phyloP scores from a whole-genome alignment of 2,888 invertebrate genomes.

The Petrolisthes manimaculis region DNA sequence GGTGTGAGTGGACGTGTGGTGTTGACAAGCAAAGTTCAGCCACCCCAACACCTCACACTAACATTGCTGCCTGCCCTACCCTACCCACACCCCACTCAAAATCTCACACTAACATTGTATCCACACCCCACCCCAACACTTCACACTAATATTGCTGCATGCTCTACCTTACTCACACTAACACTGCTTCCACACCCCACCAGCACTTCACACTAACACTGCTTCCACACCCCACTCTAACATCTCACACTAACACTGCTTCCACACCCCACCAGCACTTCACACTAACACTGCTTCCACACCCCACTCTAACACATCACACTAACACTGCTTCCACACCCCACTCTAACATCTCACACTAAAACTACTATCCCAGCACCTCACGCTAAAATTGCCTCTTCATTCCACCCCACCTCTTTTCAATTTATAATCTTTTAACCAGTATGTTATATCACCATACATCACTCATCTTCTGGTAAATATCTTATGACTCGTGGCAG shows the following conservation, averaged over 20 bases:
- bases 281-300: background rate
- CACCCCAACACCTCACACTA: background rate
- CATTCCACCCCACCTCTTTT: too few relatives aligned
- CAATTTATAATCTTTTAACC: too few relatives aligned
- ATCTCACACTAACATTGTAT: too few relatives aligned
- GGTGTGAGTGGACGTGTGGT: too few relatives aligned
- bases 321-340: background rate
- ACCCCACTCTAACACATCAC: background rate
- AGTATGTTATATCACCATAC: too few relatives aligned
- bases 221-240: background rate
- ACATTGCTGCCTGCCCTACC: background rate
- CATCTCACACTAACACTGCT: background rate
- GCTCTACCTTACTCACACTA: background rate
- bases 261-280: background rate
- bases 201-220: background rate
- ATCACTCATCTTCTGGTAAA: too few relatives aligned
- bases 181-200: background rate
- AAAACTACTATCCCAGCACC: background rate
- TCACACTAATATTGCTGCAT: background rate
- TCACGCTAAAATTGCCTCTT: too few relatives aligned
- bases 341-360: background rate
- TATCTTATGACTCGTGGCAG: too few relatives aligned
- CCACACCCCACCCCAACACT: background rate
- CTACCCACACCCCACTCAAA: background rate
- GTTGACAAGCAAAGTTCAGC: background rate